These are phyloP conservation scores for Chlorops oryzae DNA, from an alignment of 1,140 invertebrate species.

Conservation along the genomic window DNA sequence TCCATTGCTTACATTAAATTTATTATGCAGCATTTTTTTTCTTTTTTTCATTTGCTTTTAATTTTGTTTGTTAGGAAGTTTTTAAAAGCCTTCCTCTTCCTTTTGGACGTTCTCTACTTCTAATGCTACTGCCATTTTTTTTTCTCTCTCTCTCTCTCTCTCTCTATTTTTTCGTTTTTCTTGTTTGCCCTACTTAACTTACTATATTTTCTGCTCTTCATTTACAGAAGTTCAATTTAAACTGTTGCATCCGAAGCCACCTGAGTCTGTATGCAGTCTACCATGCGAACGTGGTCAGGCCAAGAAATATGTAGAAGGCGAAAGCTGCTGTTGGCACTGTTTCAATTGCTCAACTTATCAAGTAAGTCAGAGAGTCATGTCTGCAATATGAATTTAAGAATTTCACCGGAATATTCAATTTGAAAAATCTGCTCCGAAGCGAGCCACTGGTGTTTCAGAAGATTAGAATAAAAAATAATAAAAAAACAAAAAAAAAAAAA, in stretches of 20 bases:
- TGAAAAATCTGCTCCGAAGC: no score
- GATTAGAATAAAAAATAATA: no score
- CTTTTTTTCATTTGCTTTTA: neutral
- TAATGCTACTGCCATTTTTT: neutral
- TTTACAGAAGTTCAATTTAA: conserved; percentile 73
- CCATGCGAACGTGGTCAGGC: conserved; percentile 82
- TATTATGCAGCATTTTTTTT: neutral
- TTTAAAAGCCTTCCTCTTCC: neutral
- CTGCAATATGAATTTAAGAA: no score
- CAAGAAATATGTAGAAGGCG: conserved; percentile 84
- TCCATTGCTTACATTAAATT: neutral
- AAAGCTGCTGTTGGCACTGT: conserved; percentile 94
- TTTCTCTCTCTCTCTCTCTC: neutral
- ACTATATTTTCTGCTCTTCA: neutral
- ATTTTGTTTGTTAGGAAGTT: neutral
- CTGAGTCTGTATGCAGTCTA: conserved; percentile 82
- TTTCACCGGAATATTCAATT: no score
- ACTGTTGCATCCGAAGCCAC: conserved; percentile 64
- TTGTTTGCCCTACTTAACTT: conserved; percentile 5
- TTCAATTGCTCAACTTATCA: conserved; percentile 89
- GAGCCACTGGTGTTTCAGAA: no score
- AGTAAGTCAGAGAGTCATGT: conserved; percentile 54
- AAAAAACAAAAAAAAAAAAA: no score
- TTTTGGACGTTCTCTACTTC: neutral
- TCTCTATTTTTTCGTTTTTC: conserved; percentile 1